These are phyloP conservation scores for Ephialtes manifestator DNA, from an alignment of 2,888 invertebrate species.

Conservation along the genomic window DNA sequence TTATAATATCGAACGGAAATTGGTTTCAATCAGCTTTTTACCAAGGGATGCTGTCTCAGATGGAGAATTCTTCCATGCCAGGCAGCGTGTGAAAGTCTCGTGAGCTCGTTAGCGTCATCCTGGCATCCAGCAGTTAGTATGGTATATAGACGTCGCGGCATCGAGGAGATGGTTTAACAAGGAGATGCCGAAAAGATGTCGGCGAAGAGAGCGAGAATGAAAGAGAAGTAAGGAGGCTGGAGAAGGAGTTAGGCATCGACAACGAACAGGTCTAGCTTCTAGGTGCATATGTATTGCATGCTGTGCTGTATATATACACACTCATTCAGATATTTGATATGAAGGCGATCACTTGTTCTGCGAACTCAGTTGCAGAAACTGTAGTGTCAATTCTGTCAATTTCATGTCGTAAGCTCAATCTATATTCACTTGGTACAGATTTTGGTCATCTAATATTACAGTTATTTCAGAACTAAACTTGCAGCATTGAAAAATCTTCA, in stretches of 20 bases:
- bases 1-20: not conserved
- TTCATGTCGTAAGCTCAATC: not conserved
- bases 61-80: conserved; percentile 24
- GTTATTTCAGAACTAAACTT: no score
- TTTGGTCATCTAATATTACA: no score
- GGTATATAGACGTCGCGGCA: conserved; percentile 43
- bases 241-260: conserved; percentile 22
- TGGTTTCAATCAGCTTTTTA: conserved; percentile 1
- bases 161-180: conserved; percentile 47
- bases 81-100: conserved; percentile 79
- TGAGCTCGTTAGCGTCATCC: conserved; percentile 80
- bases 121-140: conserved; percentile 58
- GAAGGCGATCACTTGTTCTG: not conserved
- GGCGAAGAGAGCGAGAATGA: conserved; percentile 32
- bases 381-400: not conserved
- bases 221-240: conserved; percentile 17
- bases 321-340: not conserved
- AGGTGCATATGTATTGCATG: not conserved
- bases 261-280: conserved; percentile 21
- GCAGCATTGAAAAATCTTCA: no score
- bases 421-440: not conserved
- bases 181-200: conserved; percentile 60
- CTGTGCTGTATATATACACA: not conserved
- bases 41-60: conserved; percentile 22
- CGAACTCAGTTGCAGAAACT: not conserved